These are phyloP conservation scores for Pseudomyrmex concolor DNA, from an alignment of 1,140 invertebrate species.

Conservation along the genomic window DNA sequence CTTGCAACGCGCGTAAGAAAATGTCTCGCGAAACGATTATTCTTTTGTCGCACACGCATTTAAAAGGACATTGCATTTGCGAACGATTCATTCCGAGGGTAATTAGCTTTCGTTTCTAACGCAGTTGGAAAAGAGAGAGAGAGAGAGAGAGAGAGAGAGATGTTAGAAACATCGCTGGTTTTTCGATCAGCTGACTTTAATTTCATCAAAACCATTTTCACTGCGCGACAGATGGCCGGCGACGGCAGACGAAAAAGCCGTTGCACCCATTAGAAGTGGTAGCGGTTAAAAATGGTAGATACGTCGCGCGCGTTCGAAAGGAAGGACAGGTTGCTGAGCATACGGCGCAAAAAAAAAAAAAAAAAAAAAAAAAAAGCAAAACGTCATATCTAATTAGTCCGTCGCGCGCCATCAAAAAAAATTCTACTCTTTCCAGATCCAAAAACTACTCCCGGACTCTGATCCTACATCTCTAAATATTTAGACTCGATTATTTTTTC, in stretches of 20 bases:
- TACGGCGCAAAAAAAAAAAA: constrained; percentile 63
- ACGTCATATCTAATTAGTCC: background rate
- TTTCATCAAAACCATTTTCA: constrained; percentile 82
- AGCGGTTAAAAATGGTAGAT: constrained; percentile 82
- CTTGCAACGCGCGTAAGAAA: constrained; percentile 25
- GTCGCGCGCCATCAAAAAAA: too few species aligned
- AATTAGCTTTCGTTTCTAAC: background rate
- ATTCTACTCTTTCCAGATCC: too few species aligned
- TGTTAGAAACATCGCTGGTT: constrained; percentile 59
- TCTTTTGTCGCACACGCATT: background rate
- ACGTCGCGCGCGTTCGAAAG: constrained; percentile 51
- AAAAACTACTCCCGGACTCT: too few species aligned
- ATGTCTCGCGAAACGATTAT: constrained; percentile 10
- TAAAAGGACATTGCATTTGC: background rate
- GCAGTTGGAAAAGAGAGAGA: constrained; percentile 24
- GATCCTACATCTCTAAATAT: too few species aligned
- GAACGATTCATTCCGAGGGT: background rate
- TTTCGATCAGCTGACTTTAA: constrained; percentile 84
- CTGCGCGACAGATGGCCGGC: constrained; percentile 83
- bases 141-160: background rate
- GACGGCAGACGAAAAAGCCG: constrained; percentile 81
- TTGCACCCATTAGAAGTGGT: constrained; percentile 84
- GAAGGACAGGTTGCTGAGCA: constrained; percentile 82
- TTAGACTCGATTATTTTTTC: background rate
- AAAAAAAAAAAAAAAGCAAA: too few species aligned